Evolutionary conservation across 1,140 invertebrate species (phyloP).

Genomic region (Halictus rubicundus): DNA sequence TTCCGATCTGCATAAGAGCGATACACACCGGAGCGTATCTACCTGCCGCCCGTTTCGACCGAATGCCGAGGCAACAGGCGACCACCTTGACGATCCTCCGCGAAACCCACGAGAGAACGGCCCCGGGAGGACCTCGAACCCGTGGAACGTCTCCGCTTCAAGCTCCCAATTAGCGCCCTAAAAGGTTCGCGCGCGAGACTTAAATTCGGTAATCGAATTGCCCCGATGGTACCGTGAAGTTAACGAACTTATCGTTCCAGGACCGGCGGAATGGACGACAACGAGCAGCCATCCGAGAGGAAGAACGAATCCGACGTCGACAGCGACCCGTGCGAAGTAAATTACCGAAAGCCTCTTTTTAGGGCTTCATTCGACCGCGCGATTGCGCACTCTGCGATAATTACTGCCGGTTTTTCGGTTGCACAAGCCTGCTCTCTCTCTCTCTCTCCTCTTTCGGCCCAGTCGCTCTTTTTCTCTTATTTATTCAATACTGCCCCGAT

Average conservation of each 20-base stretch:
- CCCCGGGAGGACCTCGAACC: not conserved
- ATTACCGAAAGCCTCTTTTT: not conserved
- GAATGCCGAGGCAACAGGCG: slow-evolving; percentile 25
- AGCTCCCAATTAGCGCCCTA: slow-evolving; percentile 23
- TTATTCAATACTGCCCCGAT: no score
- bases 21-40: not conserved
- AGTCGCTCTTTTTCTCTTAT: no score
- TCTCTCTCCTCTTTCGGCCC: no score
- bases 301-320: slow-evolving; percentile 5
- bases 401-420: no score
- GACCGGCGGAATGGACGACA: not conserved
- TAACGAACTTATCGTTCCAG: slow-evolving; percentile 7
- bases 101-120: slow-evolving; percentile 1
- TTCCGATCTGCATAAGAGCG: slow-evolving; percentile 55
- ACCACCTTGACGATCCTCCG: slow-evolving; percentile 48
- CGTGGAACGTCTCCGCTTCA: slow-evolving; percentile 19
- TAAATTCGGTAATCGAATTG: slow-evolving; percentile 21
- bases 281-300: not conserved
- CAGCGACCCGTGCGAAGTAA: slow-evolving; percentile 13
- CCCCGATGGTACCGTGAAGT: not conserved
- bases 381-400: no score
- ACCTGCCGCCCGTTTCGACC: slow-evolving; percentile 15
- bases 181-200: not conserved
- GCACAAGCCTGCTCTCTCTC: no score
- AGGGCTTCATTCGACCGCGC: no score